Evolutionary conservation across 2,888 invertebrate species (phyloP).

Genomic region (Macroteleia sp.): DNA sequence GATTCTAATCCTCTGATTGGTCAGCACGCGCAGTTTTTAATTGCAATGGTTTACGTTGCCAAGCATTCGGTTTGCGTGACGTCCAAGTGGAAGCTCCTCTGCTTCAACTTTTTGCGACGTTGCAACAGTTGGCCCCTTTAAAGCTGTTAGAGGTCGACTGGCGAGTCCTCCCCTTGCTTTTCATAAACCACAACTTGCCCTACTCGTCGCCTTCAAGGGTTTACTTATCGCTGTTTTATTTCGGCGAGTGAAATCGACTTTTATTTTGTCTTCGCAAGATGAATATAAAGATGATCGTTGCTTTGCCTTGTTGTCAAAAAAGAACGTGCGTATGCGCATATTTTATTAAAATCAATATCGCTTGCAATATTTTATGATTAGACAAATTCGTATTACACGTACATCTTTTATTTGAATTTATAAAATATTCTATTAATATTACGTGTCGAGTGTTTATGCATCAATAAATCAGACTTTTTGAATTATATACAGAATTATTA

Average conservation of each 20-base stretch:
- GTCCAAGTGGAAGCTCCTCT: conserved; percentile 65
- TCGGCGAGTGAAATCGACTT: conserved; percentile 15
- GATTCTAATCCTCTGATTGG: conserved; percentile 9
- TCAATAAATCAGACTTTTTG: too few relatives aligned
- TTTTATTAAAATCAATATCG: too few relatives aligned
- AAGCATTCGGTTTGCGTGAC: conserved; percentile 60
- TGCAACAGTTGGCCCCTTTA: conserved; percentile 81
- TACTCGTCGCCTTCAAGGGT: conserved; percentile 36
- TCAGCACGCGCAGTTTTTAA: conserved; percentile 1
- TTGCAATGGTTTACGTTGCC: neutral
- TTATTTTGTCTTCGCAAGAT: neutral
- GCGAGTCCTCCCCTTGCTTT: conserved; percentile 69
- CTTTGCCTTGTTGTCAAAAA: too few relatives aligned
- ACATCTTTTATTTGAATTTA: too few relatives aligned
- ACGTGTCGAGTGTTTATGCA: too few relatives aligned
- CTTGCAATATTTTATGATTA: too few relatives aligned
- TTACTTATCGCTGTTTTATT: conserved; percentile 53
- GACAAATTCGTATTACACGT: too few relatives aligned
- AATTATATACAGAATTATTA: too few relatives aligned
- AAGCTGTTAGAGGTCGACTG: conserved; percentile 68
- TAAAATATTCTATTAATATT: too few relatives aligned
- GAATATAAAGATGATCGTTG: neutral
- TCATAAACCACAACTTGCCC: conserved; percentile 74
- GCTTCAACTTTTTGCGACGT: conserved; percentile 75
- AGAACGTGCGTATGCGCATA: too few relatives aligned